phyloP scores from a whole-genome alignment of 2,888 invertebrate genomes.

The Mesopsocus fuscifrons region DNA sequence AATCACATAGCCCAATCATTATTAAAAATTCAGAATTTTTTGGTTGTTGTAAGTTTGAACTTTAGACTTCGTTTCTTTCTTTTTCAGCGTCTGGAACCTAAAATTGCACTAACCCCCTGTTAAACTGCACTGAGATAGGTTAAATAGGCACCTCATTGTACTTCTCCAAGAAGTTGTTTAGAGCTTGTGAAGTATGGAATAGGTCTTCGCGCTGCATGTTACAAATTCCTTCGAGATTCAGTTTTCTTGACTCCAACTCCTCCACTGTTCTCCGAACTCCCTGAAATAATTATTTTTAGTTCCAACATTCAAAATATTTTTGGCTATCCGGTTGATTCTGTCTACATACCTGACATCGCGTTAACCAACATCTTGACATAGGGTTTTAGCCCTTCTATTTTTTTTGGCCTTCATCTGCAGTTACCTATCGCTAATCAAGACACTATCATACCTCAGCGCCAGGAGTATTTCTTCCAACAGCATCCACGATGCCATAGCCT shows the following conservation, averaged over 20 bases:
- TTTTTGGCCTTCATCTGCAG: no score
- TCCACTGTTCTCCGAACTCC: conserved; percentile 45
- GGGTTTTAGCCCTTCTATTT: no score
- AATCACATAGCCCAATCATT: no score
- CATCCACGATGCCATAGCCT: conserved; percentile 51
- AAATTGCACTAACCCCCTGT: no score
- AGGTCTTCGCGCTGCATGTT: conserved; percentile 48
- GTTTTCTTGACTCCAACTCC: conserved; percentile 53
- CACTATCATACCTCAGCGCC: conserved; percentile 45
- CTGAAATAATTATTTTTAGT: conserved; percentile 21
- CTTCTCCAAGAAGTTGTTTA: conserved; percentile 44
- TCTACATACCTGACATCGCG: not conserved
- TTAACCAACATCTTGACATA: not conserved
- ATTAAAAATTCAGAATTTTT: no score
- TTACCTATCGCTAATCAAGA: no score
- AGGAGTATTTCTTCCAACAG: conserved; percentile 38
- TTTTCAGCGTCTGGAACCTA: no score
- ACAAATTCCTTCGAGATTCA: conserved; percentile 40
- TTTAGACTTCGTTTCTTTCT: no score
- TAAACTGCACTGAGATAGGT: no score
- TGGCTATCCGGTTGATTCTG: not conserved
- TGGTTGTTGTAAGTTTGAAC: no score
- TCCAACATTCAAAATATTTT: not conserved
- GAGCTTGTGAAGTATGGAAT: conserved; percentile 43
- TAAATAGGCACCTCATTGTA: conserved; percentile 42